phyloP scores from a whole-genome alignment of 2,797 vertebrate species.

The Sphaeramia orbicularis region DNA sequence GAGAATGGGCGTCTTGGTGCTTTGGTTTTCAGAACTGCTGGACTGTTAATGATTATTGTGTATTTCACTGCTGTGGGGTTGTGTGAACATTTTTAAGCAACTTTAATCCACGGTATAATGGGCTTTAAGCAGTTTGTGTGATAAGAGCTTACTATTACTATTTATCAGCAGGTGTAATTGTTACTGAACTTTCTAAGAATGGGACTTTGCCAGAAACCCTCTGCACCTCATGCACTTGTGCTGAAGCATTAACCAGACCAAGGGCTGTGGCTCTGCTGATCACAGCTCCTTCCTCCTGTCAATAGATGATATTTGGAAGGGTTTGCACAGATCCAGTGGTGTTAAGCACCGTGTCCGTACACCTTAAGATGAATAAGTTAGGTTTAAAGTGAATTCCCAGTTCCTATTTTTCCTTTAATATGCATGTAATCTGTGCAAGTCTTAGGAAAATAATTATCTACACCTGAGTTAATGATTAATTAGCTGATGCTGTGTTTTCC shows the following conservation, averaged over 20 bases:
- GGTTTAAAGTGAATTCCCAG: not conserved
- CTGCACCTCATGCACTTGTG: not conserved
- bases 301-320: not conserved
- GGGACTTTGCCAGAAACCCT: not conserved
- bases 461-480: not conserved
- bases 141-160: too few species aligned
- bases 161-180: too few species aligned
- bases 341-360: not conserved
- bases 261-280: not conserved
- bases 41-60: slow-evolving; percentile 2
- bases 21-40: slow-evolving; percentile 20
- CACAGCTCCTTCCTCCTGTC: slow-evolving; percentile 2
- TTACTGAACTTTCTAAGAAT: too few species aligned
- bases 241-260: not conserved
- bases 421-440: not conserved
- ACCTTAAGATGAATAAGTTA: not conserved
- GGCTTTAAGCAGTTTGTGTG: too few species aligned
- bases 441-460: not conserved
- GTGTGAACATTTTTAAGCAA: not conserved
- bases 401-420: not conserved
- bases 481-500: not conserved
- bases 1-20: slow-evolving; percentile 22
- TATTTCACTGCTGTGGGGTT: not conserved
- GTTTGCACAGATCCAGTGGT: not conserved
- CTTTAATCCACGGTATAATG: not conserved